phyloP scores from a whole-genome alignment of 2,797 vertebrate genomes.

The Lacerta agilis region DNA sequence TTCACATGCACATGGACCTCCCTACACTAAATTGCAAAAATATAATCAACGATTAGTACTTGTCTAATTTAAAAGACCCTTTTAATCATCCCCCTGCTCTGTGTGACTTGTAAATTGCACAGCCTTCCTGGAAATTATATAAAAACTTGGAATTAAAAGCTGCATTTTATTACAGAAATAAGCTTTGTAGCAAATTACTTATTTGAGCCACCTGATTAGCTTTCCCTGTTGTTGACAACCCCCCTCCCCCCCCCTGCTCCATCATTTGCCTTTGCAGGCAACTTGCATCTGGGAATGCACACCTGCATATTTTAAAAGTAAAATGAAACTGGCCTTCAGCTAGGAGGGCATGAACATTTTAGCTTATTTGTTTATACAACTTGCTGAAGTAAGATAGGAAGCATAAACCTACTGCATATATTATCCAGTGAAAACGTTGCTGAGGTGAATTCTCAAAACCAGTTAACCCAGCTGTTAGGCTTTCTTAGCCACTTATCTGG shows the following conservation, averaged over 20 bases:
- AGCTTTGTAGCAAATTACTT: constrained; percentile 58
- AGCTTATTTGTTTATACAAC: background rate
- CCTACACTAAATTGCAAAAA: constrained; percentile 46
- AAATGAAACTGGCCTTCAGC: background rate
- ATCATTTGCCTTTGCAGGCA: background rate
- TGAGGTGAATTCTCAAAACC: background rate
- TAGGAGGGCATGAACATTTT: background rate
- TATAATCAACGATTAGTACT: constrained; percentile 64
- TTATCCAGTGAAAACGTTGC: background rate
- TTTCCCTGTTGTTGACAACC: background rate
- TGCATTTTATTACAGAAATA: constrained; percentile 68
- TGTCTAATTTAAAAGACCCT: constrained; percentile 60
- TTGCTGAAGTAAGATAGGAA: background rate
- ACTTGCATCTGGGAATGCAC: background rate
- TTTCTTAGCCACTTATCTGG: background rate
- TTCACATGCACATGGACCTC: constrained; percentile 12
- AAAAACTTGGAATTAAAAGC: constrained; percentile 72
- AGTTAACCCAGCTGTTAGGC: background rate
- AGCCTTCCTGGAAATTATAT: constrained; percentile 71
- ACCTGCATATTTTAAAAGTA: background rate
- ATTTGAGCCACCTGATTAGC: constrained; percentile 23
- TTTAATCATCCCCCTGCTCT: constrained; percentile 71
- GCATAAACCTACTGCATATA: background rate
- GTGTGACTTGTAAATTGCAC: constrained; percentile 71
- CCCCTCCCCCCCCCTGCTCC: background rate